Base-by-base conservation (phyloP, 2,797 vertebrate genomes). In the Sebastes matsubarae region DNA sequence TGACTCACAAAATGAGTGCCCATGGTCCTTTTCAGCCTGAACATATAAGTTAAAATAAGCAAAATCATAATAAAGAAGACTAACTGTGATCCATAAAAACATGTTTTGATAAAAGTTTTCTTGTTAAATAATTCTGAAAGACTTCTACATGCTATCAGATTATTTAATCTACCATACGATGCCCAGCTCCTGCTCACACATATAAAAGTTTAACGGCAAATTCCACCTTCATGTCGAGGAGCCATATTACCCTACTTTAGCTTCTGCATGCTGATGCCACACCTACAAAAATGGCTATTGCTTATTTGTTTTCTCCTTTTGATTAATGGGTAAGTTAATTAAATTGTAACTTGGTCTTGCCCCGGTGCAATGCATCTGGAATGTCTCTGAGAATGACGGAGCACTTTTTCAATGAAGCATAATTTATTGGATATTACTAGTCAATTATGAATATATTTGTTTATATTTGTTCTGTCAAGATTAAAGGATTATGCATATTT, bases 301-400 rank as follows among this genome's bases (percentile, higher is more conserved):
- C 46, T 52, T 52, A 1, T 52, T 63, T 64, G 72, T 38, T 75
- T 75, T 72, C 18, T 2, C 60, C 70, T 29, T 63, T 69, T 74
- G 74, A 80, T 76, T 75, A 75, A 84, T 71, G 74, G 55, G 3
- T 50, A 18, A 55, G 50, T 46, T 75, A 80, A 82, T 84, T 82
- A 67, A 78, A 70, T 58, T 77, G 58, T 54, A 75, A 66, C 58
- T 81, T 67, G 65, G n/a, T 68, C 71, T 34, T 61, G n/a, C 58
- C 50, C 54, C n/a, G n/a, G 38, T 60, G 61, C 38, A 24, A 52
- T 54, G 46, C 50, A 36, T 59, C 61, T 72, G 61, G 5, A 84
- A 71, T 75, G 57, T 52, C 72, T 52, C 29, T 5, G 18, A 65
- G 20, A 67, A 61, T 2, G 9, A 73, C 34, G 10, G 11, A 72